phyloP scores from a whole-genome alignment of 2,888 invertebrate species.

The Megamerina dolium region DNA sequence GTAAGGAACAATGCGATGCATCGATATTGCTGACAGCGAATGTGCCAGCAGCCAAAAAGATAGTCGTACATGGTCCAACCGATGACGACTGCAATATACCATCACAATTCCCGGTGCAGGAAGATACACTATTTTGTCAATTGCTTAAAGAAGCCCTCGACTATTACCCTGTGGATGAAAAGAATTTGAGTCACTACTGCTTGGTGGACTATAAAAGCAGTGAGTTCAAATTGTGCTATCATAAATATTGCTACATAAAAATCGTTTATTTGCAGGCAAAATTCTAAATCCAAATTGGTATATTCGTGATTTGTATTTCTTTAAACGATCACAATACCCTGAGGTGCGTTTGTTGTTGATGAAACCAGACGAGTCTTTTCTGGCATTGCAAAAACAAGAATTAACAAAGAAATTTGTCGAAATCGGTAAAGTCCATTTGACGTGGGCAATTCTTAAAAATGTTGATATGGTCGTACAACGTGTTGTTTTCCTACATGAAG shows the following conservation, averaged over 20 bases:
- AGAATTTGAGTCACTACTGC: constrained; percentile 82
- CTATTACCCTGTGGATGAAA: constrained; percentile 93
- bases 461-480: constrained; percentile 95
- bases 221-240: constrained; percentile 51
- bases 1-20: constrained; percentile 99
- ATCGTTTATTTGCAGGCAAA: constrained; percentile 64
- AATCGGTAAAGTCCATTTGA: constrained; percentile 88
- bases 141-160: constrained; percentile 93
- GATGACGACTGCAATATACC: constrained; percentile 90
- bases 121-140: constrained; percentile 93
- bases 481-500: constrained; percentile 97
- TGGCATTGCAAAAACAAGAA: constrained; percentile 84
- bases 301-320: constrained; percentile 92
- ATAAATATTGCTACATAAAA: not conserved
- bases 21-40: constrained; percentile 96
- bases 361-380: constrained; percentile 86
- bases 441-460: constrained; percentile 88
- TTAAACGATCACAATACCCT: constrained; percentile 95
- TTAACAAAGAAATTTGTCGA: constrained; percentile 92
- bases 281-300: constrained; percentile 93
- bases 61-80: constrained; percentile 86
- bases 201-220: constrained; percentile 98
- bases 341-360: constrained; percentile 90
- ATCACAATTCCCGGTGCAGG: constrained; percentile 96
- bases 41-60: constrained; percentile 98